Evolutionary conservation across 1,140 invertebrate species (phyloP).

Genomic region (Helicoverpa zea): DNA sequence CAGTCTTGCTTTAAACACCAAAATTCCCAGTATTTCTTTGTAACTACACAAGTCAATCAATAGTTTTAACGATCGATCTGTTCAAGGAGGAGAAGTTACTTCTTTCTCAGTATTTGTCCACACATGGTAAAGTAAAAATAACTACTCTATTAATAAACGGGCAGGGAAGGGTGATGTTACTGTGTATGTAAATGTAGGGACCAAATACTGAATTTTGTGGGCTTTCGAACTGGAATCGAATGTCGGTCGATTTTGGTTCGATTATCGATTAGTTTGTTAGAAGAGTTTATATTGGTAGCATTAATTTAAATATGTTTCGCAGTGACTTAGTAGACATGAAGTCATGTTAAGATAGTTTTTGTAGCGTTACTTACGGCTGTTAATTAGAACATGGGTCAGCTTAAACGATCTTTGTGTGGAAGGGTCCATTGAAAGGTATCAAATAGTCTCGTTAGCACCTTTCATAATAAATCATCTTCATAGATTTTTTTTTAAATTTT

Average conservation of each 20-base stretch:
- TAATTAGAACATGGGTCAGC: no score
- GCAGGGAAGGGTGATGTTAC: not conserved
- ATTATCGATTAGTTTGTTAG: not conserved
- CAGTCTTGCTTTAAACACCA: not conserved
- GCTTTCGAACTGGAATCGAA: not conserved
- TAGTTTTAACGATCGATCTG: conserved; percentile 25
- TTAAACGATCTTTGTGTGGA: no score
- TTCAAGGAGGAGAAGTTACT: not conserved
- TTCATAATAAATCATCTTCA: no score
- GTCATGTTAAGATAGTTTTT: no score
- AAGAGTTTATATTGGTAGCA: not conserved
- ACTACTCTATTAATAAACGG: not conserved
- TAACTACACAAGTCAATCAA: conserved; percentile 19
- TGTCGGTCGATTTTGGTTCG: not conserved
- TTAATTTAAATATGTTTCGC: not conserved
- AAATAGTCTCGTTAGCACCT: no score
- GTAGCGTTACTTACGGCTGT: no score
- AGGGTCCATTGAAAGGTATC: no score
- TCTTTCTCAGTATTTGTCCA: conserved; percentile 29
- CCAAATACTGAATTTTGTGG: not conserved
- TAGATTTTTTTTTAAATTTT: no score
- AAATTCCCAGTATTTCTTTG: conserved; percentile 12
- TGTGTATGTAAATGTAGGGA: not conserved
- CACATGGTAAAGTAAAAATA: conserved; percentile 45
- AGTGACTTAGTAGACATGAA: no score